Evolutionary conservation across 2,888 invertebrate genomes (phyloP).

Genomic region (Drosophila longiperda): DNA sequence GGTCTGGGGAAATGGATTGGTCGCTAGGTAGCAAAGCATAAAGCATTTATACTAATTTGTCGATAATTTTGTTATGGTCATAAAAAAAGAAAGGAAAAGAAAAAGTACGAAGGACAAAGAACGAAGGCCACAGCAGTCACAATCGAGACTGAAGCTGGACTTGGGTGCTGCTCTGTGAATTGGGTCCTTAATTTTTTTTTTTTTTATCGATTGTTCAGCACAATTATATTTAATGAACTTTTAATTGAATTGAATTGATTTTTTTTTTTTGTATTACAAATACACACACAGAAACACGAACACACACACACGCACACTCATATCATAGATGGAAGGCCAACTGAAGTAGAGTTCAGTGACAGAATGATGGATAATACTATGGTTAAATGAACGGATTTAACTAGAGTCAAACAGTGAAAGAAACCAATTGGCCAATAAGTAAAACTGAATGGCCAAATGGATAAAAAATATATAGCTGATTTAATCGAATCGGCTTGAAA

Average conservation of each 20-base stretch:
- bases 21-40: slow-evolving; percentile 52
- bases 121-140: slow-evolving; percentile 15
- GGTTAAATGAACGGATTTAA: slow-evolving; percentile 35
- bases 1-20: slow-evolving; percentile 32
- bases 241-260: slow-evolving; percentile 76
- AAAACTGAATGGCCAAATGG: slow-evolving; percentile 18
- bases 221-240: slow-evolving; percentile 75
- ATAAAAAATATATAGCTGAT: slow-evolving; percentile 20
- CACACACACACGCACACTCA: slow-evolving; percentile 5
- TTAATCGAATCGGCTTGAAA: slow-evolving; percentile 17
- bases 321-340: slow-evolving; percentile 10
- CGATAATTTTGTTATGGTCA: slow-evolving; percentile 71
- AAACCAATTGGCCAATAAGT: slow-evolving; percentile 16
- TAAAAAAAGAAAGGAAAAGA: slow-evolving; percentile 33
- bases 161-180: slow-evolving; percentile 32
- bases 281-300: slow-evolving; percentile 14
- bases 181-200: slow-evolving; percentile 33
- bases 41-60: slow-evolving; percentile 77
- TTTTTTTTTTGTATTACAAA: slow-evolving; percentile 41
- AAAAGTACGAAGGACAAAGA: slow-evolving; percentile 4
- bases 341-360: slow-evolving; percentile 38
- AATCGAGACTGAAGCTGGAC: slow-evolving; percentile 11
- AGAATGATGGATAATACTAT: slow-evolving; percentile 52
- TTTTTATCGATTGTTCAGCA: slow-evolving; percentile 63
- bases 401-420: slow-evolving; percentile 30